phyloP scores from a whole-genome alignment of 2,888 invertebrate species.

The Thymelicus lineola region DNA sequence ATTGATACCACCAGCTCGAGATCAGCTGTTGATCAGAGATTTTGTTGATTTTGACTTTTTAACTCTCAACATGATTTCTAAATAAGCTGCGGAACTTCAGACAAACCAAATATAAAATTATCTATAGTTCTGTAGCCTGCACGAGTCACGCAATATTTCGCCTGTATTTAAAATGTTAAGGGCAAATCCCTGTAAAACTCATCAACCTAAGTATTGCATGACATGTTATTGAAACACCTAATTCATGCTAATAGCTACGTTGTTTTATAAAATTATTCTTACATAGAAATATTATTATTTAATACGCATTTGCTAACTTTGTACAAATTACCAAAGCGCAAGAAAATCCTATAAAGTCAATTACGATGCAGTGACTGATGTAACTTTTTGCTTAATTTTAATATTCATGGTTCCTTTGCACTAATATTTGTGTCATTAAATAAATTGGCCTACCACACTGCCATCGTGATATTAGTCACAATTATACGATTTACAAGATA shows the following conservation, averaged over 20 bases:
- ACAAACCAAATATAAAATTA: too few relatives aligned
- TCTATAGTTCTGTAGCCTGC: too few relatives aligned
- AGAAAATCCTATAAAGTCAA: conserved; percentile 30
- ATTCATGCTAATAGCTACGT: not conserved
- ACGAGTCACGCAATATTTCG: too few relatives aligned
- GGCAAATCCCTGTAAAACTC: not conserved
- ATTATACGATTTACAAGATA: not conserved
- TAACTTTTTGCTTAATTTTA: conserved; percentile 31
- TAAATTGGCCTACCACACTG: conserved; percentile 25
- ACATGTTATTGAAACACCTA: not conserved
- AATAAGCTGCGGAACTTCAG: too few relatives aligned
- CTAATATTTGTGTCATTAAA: conserved; percentile 30
- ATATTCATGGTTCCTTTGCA: conserved; percentile 23
- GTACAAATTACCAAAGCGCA: conserved; percentile 32
- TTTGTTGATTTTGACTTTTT: too few relatives aligned
- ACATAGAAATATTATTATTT: conserved; percentile 20
- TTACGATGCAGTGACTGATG: conserved; percentile 24
- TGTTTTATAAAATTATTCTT: not conserved
- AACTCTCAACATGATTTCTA: too few relatives aligned
- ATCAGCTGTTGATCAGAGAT: too few relatives aligned
- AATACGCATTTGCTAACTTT: conserved; percentile 8
- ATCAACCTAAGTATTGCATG: not conserved
- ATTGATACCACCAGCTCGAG: too few relatives aligned
- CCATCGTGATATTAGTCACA: not conserved
- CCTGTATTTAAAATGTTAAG: too few relatives aligned